phyloP scores from a whole-genome alignment of 2,888 invertebrate genomes.

The Acanthosoma haemorrhoidale region DNA sequence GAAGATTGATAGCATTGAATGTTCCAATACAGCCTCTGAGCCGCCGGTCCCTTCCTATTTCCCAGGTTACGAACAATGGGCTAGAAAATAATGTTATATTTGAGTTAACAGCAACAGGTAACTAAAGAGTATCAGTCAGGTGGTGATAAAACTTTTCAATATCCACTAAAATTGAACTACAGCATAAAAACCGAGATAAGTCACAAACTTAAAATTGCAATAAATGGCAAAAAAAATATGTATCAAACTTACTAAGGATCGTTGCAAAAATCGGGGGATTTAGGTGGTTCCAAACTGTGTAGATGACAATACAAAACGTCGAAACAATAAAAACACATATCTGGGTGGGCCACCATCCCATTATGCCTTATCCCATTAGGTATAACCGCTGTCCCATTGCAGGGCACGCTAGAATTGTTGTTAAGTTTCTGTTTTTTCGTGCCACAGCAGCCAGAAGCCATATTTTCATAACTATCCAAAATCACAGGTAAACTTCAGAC shows the following conservation, averaged over 20 bases:
- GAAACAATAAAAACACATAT: conserved; percentile 99
- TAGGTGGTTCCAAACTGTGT: conserved; percentile 86
- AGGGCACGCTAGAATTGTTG: conserved; percentile 55
- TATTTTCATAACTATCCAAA: conserved; percentile 44
- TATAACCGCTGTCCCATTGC: conserved; percentile 49
- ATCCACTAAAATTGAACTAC: not conserved
- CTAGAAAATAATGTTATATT: conserved; percentile 48
- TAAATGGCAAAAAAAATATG: not conserved
- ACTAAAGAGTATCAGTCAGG: not conserved
- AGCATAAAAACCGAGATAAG: not conserved
- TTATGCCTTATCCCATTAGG: conserved; percentile 44
- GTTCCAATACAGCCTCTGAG: conserved; percentile 98
- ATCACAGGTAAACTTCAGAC: conserved; percentile 10
- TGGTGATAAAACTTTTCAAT: not conserved
- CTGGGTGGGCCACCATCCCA: conserved; percentile 71
- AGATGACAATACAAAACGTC: conserved; percentile 94
- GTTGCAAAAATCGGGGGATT: conserved; percentile 86
- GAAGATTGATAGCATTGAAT: conserved; percentile 93
- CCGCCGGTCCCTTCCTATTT: conserved; percentile 90
- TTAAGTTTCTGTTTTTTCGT: conserved; percentile 87
- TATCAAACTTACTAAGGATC: conserved; percentile 81
- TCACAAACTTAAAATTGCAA: not conserved
- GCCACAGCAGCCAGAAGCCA: conserved; percentile 89
- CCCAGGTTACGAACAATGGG: conserved; percentile 99
- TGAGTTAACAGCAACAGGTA: not conserved